phyloP scores from a whole-genome alignment of 2,888 invertebrate genomes.

The Sepioteuthis lessoniana region DNA sequence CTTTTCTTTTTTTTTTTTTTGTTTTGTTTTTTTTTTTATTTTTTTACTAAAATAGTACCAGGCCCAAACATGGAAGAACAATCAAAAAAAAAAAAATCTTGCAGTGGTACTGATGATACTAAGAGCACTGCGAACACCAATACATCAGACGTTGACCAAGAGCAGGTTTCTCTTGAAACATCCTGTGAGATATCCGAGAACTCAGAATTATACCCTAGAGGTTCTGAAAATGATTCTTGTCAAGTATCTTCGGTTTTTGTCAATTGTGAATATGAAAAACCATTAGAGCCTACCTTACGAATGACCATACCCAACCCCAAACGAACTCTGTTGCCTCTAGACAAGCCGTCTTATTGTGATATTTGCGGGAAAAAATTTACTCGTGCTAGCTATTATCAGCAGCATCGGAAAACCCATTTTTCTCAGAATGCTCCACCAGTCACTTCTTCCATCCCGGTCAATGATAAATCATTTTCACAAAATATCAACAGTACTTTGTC shows the following conservation, averaged over 20 bases:
- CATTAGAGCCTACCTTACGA: background rate
- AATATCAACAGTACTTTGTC: background rate
- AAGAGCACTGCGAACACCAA: background rate
- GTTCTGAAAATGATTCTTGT: background rate
- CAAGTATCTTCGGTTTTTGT: background rate
- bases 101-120: background rate
- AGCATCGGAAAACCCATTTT: constrained; percentile 10
- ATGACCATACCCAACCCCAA: constrained; percentile 37
- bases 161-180: background rate
- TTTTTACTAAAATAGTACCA: background rate
- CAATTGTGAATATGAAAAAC: background rate
- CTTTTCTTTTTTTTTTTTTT: too few relatives aligned
- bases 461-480: constrained; percentile 26
- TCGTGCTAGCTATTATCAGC: background rate
- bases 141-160: background rate
- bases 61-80: background rate
- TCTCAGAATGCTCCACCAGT: background rate
- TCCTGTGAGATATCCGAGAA: background rate
- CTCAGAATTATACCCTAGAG: background rate
- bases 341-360: constrained; percentile 38
- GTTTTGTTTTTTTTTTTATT: too few relatives aligned
- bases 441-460: background rate
- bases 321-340: background rate
- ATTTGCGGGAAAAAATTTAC: constrained; percentile 44
- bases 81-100: background rate